These are phyloP conservation scores for Terebella lapidaria DNA, from an alignment of 2,888 invertebrate species.

Conservation along the genomic window DNA sequence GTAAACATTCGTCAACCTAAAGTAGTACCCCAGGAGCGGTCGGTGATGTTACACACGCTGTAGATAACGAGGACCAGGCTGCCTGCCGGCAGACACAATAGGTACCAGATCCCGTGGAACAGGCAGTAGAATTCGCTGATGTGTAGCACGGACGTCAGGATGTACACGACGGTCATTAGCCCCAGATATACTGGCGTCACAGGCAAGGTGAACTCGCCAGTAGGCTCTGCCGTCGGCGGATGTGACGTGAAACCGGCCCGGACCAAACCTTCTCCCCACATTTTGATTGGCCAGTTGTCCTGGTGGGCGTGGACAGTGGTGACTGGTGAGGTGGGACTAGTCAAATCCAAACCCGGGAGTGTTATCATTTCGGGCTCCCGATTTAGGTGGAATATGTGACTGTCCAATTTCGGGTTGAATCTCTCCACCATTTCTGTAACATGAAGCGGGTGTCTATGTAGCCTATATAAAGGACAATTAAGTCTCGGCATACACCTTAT, in stretches of 20 bases:
- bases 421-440: too few species aligned
- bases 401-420: too few species aligned
- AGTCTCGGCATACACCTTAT: too few species aligned
- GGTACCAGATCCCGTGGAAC: slow-evolving; percentile 40
- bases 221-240: too few species aligned
- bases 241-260: neutral
- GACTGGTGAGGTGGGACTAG: too few species aligned
- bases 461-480: too few species aligned
- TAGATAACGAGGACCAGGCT: slow-evolving; percentile 42
- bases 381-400: too few species aligned
- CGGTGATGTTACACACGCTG: slow-evolving; percentile 45
- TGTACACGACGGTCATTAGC: slow-evolving; percentile 30
- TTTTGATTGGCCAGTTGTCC: neutral
- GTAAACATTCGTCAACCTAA: too few species aligned
- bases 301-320: too few species aligned
- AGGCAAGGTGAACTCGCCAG: slow-evolving; percentile 30
- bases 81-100: slow-evolving; percentile 42
- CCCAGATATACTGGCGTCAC: slow-evolving; percentile 36
- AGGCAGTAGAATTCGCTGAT: slow-evolving; percentile 36
- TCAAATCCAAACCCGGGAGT: too few species aligned
- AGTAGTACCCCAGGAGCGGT: slow-evolving; percentile 47
- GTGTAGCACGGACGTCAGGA: slow-evolving; percentile 35
- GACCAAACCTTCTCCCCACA: neutral
- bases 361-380: too few species aligned
- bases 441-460: too few species aligned